These are phyloP conservation scores for Lepidocyrtoides sp. DNA, from an alignment of 2,888 invertebrate species.

Conservation along the genomic window DNA sequence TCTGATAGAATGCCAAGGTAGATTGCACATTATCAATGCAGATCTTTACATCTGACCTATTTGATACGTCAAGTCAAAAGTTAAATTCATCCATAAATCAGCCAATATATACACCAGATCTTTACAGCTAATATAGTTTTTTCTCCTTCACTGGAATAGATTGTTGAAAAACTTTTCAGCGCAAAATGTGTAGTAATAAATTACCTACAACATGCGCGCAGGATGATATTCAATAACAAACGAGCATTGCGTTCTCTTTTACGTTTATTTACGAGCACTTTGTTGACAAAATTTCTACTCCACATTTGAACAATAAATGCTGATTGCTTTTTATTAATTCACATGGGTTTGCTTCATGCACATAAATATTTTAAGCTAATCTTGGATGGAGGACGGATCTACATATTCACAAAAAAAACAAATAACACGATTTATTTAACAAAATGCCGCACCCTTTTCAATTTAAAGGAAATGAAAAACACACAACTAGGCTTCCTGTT, in stretches of 20 bases:
- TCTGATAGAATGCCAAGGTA: conserved; percentile 46
- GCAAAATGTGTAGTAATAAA: no score
- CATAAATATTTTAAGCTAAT: not conserved
- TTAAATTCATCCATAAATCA: conserved; percentile 31
- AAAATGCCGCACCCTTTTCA: conserved; percentile 24
- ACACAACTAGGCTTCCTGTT: conserved; percentile 10
- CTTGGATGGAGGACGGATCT: not conserved
- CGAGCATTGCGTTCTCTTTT: not conserved
- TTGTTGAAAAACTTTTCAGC: not conserved
- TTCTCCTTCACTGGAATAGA: conserved; percentile 28
- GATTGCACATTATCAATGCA: conserved; percentile 51
- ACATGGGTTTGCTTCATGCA: not conserved
- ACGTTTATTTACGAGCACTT: not conserved
- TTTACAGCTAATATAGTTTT: not conserved
- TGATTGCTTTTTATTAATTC: not conserved
- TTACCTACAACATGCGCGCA: not conserved
- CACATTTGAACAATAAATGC: not conserved
- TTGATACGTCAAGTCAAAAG: conserved; percentile 9
- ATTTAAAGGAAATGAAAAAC: conserved; percentile 26
- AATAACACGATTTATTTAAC: conserved; percentile 26
- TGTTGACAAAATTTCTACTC: not conserved
- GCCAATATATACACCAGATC: not conserved
- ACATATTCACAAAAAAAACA: conserved; percentile 14
- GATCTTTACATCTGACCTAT: conserved; percentile 56
- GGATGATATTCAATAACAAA: not conserved